Percentiles rank a stretch among this genome's conserved stretches.
Evolutionary conservation across 2,113 vertebrate genomes (phyloP).

Genomic region (Caracal caracal): DNA sequence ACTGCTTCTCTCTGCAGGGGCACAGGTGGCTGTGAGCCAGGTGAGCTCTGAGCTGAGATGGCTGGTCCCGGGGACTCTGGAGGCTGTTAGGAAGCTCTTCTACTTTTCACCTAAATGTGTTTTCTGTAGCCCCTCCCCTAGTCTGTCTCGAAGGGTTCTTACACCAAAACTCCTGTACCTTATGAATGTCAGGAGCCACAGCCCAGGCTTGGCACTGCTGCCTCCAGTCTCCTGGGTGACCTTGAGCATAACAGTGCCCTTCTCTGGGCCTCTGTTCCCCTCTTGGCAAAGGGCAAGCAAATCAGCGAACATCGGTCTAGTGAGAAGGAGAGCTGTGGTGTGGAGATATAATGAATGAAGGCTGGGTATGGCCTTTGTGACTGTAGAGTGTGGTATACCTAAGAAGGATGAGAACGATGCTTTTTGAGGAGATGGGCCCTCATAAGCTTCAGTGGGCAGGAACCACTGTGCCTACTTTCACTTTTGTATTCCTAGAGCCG

Average conservation of each 20-base stretch:
- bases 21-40: not conserved
- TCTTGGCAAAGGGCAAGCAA: not conserved
- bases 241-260: not conserved
- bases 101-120: not conserved
- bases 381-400: not conserved
- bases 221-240: not conserved
- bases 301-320: not conserved
- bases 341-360: not conserved
- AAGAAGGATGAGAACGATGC: not conserved
- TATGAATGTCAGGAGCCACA: not conserved
- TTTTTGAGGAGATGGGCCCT: not conserved
- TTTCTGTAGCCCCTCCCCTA: no score
- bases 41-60: not conserved
- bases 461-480: not conserved
- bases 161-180: not conserved
- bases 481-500: not conserved
- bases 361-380: not conserved
- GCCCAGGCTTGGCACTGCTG: not conserved
- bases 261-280: not conserved
- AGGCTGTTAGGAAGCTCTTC: not conserved
- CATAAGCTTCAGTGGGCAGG: not conserved
- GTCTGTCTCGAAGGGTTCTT: not conserved
- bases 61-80: not conserved
- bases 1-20: not conserved
- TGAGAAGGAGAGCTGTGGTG: not conserved